Evolutionary conservation across 2,113 vertebrate genomes (phyloP), one percentile per base, ranked within the genome.

Genomic region (Microcebus murinus): DNA sequence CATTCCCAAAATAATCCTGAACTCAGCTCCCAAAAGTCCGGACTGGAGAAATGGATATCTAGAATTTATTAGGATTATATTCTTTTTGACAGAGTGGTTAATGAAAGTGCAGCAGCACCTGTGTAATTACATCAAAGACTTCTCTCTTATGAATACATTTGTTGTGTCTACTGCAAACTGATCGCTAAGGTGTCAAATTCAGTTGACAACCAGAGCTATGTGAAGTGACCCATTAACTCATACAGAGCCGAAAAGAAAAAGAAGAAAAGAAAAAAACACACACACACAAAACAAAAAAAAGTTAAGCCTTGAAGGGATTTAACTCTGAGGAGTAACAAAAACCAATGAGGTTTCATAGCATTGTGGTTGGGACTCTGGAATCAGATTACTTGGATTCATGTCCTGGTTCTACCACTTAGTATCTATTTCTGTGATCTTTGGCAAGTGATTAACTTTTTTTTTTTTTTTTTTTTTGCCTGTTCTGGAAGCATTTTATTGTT

Each of bases 401-500:
- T 82, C 36, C n/a, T 59, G 31, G 29, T 91, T 70, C 39, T 59
- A 45, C 31, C 50, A 57, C 4, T 71, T 82, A 59, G 50, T 34
- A 42, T 67, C 20, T 34, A 42, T 67, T 13, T 68, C 48, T 25
- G 29, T n/a, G 29, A 71, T 71, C 36, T 59, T 71, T 59, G 21
- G 36, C 50, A 82, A 68, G 45, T 50, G 27, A 21, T 55, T 45
- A 65, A 45, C 42, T 45, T 45, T 45, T 45, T 45, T 42, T 42
- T 12, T 36, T 52, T 52, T 45, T 45, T 8, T 45, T 48, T 48
- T 48, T 48, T 0, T 11, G 31, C 55, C 76, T 91, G 61, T 74
- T 93, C 34, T 67, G 93, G 85, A 98, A 98, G 83, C 48, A 34
- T 55, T 96, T 98, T 98, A 99, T 98, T 99, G 93, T 87, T 86